These are phyloP conservation scores for Lutjanus campechanus DNA, from an alignment of 2,797 vertebrate species.

Conservation along the genomic window DNA sequence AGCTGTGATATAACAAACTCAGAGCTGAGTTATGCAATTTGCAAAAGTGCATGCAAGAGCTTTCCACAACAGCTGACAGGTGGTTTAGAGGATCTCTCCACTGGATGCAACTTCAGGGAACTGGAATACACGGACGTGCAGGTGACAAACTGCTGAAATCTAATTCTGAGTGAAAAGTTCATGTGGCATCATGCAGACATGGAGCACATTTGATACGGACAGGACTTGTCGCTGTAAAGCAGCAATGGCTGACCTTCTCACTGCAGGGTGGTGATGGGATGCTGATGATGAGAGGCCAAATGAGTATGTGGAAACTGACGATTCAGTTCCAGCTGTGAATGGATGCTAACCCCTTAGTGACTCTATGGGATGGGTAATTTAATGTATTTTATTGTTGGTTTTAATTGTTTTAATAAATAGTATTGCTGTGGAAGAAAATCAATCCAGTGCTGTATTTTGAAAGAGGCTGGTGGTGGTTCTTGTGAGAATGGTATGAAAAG, in stretches of 20 bases:
- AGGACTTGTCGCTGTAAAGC: not conserved
- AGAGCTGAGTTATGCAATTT: not conserved
- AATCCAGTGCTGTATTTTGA: constrained; percentile 1
- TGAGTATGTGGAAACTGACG: not conserved
- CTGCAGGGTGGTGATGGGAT: not conserved
- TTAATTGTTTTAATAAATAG: constrained; percentile 45
- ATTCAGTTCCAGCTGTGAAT: not conserved
- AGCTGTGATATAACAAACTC: not conserved
- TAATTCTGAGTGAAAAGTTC: not conserved
- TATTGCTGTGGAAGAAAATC: constrained; percentile 21
- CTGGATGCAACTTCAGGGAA: not conserved
- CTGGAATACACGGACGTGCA: not conserved
- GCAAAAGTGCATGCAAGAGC: too few species aligned
- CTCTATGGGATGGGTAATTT: not conserved
- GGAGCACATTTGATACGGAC: not conserved
- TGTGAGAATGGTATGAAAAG: constrained; percentile 2
- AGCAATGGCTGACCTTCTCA: not conserved
- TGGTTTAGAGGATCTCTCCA: not conserved
- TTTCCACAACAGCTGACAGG: not conserved
- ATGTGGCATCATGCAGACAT: not conserved
- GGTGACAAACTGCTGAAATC: constrained; percentile 5
- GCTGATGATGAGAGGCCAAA: not conserved
- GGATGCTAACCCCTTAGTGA: not conserved
- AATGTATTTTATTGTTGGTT: constrained; percentile 28
- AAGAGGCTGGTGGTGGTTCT: not conserved